These are phyloP conservation scores for Tapera naevia DNA, from an alignment of 2,797 vertebrate genomes.

Conservation along the genomic window DNA sequence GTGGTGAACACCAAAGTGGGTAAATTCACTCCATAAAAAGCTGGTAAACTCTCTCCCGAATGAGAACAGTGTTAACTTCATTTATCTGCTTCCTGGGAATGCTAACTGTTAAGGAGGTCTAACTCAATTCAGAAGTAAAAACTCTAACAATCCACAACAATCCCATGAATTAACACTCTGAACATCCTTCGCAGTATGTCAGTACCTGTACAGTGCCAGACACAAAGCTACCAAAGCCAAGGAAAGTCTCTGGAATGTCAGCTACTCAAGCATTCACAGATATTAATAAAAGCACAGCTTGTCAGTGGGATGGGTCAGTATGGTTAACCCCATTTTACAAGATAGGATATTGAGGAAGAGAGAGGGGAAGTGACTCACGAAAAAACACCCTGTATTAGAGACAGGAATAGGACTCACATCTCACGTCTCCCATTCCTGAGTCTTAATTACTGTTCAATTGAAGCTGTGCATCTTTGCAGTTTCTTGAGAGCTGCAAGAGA, in stretches of 20 bases:
- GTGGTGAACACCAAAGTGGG: background rate
- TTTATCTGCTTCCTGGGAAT: background rate
- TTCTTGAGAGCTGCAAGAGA: background rate
- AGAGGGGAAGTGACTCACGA: conserved; percentile 53
- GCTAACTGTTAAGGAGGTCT: conserved; percentile 29
- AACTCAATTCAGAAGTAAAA: conserved; percentile 17
- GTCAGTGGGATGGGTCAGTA: background rate
- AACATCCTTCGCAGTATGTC: background rate
- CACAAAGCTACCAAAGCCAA: background rate
- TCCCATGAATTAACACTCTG: background rate
- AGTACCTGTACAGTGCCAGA: background rate
- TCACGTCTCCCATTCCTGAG: conserved; percentile 48
- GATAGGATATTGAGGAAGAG: conserved; percentile 35
- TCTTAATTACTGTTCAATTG: background rate
- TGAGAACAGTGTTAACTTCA: background rate
- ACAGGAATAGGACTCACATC: conserved; percentile 42
- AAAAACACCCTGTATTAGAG: conserved; percentile 16
- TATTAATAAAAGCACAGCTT: background rate
- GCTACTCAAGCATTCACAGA: background rate
- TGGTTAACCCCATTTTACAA: conserved; percentile 34
- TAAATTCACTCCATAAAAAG: background rate
- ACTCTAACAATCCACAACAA: background rate
- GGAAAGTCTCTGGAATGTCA: background rate
- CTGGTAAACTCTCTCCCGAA: background rate
- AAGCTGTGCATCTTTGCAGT: background rate